Evolutionary conservation across 2,113 vertebrate genomes (phyloP).

Genomic region (Istiophorus platypterus): DNA sequence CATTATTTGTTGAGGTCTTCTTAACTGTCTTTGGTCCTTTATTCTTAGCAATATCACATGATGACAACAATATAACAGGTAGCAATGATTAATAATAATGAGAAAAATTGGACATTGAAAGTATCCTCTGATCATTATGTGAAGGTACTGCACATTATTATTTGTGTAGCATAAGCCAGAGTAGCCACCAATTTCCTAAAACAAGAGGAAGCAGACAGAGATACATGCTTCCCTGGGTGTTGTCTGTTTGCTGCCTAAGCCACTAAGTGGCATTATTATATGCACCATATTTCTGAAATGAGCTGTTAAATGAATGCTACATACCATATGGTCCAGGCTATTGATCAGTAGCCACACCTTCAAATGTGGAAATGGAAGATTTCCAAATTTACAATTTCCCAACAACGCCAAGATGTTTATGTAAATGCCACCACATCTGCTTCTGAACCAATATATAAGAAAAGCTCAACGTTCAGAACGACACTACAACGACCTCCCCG

Average conservation of each 20-base stretch:
- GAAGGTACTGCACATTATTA: neutral
- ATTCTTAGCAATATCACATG: no score
- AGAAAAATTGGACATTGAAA: neutral
- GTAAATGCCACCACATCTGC: neutral
- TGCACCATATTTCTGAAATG: neutral
- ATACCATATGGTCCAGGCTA: neutral
- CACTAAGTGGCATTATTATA: neutral
- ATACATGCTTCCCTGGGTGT: conserved; percentile 16
- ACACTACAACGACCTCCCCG: neutral
- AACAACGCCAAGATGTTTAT: neutral
- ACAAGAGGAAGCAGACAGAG: neutral
- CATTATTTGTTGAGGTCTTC: neutral
- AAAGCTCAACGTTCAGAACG: conserved; percentile 1
- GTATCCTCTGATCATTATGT: neutral
- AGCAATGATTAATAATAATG: neutral
- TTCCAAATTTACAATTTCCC: conserved; percentile 36
- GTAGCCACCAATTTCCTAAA: neutral
- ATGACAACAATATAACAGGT: no score
- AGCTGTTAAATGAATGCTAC: no score
- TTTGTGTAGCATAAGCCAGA: neutral
- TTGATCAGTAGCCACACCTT: conserved; percentile 20
- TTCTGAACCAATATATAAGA: conserved; percentile 48
- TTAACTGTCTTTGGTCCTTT: no score
- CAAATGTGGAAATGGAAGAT: conserved; percentile 3
- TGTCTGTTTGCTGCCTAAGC: neutral